These are phyloP conservation scores for Trichoplusia ni DNA, from an alignment of 1,140 invertebrate genomes.

Conservation along the genomic window DNA sequence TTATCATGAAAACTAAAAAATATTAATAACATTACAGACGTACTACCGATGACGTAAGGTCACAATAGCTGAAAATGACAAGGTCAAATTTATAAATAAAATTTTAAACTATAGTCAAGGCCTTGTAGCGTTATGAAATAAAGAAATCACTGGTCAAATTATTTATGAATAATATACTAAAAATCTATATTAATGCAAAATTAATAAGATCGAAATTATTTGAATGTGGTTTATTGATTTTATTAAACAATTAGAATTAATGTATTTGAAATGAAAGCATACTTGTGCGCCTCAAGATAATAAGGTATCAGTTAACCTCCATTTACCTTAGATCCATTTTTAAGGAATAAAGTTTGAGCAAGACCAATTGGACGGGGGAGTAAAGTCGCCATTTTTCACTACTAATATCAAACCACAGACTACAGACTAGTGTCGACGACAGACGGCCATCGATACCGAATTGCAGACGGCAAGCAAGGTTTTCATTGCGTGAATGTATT, in stretches of 20 bases:
- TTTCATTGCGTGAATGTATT: no score
- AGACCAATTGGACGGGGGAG: constrained; percentile 84
- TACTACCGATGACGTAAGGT: constrained; percentile 68
- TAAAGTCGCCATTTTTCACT: constrained; percentile 86
- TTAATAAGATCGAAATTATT: background rate
- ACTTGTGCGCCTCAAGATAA: no score
- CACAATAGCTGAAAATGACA: constrained; percentile 58
- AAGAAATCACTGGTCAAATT: background rate
- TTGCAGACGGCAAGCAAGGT: no score
- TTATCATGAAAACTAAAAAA: constrained; percentile 4
- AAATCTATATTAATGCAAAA: no score
- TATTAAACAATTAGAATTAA: constrained; percentile 24
- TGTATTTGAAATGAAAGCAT: no score
- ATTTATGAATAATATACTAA: no score
- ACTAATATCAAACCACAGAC: no score
- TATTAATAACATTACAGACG: constrained; percentile 2
- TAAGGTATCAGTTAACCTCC: constrained; percentile 6
- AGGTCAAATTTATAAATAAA: constrained; percentile 72
- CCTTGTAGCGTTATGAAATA: background rate
- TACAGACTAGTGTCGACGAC: no score
- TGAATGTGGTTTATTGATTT: constrained; percentile 3
- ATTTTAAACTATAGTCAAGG: constrained; percentile 33
- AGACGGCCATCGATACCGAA: no score
- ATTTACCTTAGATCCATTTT: constrained; percentile 85
- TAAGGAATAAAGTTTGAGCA: constrained; percentile 83